These are phyloP conservation scores for Tinamus guttatus DNA, from an alignment of 2,113 vertebrate species.

Conservation along the genomic window DNA sequence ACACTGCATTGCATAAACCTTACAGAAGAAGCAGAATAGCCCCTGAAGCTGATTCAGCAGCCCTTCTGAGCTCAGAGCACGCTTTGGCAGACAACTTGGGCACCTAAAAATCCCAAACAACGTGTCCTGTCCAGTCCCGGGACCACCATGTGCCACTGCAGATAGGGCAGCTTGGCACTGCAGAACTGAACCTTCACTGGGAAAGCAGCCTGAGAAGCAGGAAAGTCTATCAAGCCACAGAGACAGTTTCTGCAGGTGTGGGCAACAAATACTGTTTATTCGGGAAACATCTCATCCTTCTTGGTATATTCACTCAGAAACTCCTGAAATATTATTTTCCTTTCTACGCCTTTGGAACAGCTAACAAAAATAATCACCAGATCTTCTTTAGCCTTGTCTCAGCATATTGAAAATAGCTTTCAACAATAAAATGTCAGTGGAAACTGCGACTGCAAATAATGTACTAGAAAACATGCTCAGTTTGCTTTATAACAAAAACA, in stretches of 20 bases:
- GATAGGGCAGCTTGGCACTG: background rate
- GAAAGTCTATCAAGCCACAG: background rate
- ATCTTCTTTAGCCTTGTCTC: conserved; percentile 14
- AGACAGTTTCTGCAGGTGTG: background rate
- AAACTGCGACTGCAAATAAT: background rate
- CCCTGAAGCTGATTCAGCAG: background rate
- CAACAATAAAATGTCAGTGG: background rate
- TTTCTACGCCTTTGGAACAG: background rate
- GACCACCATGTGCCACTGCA: background rate
- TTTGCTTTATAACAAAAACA: background rate
- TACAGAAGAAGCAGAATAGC: background rate
- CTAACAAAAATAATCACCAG: background rate
- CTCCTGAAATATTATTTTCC: conserved; percentile 51
- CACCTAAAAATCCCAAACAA: background rate
- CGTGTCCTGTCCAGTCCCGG: background rate
- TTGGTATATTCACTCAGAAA: conserved; percentile 1
- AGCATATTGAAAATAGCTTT: conserved; percentile 13
- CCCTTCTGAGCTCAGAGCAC: background rate
- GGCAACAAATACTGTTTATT: background rate
- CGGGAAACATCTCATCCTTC: conserved; percentile 28
- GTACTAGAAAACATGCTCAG: background rate
- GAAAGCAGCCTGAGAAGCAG: background rate
- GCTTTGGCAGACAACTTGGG: background rate
- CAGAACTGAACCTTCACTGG: background rate
- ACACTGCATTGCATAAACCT: background rate